These are phyloP conservation scores for Datnioides undecimradiatus DNA, from an alignment of 2,113 vertebrate genomes.

Conservation along the genomic window DNA sequence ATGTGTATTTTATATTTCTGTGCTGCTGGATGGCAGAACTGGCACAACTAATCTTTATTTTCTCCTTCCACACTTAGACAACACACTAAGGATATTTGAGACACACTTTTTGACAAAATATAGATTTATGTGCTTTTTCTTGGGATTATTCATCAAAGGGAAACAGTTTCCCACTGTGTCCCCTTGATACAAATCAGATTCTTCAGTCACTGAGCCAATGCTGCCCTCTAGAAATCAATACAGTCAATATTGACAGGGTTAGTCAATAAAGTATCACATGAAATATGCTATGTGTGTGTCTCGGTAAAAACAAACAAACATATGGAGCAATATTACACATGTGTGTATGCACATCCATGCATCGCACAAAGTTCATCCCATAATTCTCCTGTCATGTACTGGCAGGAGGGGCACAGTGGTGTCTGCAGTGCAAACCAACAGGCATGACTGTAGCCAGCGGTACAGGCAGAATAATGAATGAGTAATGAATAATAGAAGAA, in stretches of 20 bases:
- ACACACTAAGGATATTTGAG: neutral
- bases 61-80: neutral
- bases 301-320: slow-evolving; percentile 6
- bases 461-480: slow-evolving; percentile 60
- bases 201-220: neutral
- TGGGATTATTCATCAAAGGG: neutral
- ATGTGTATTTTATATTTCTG: neutral
- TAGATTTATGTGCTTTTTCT: neutral
- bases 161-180: neutral
- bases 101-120: neutral
- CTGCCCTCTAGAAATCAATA: slow-evolving; percentile 30
- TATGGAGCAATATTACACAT: neutral
- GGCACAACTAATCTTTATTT: neutral
- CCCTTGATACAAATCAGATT: neutral
- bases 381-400: slow-evolving; percentile 18
- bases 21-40: neutral
- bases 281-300: neutral
- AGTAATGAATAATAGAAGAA: slow-evolving; percentile 70
- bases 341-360: neutral
- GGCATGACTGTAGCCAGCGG: slow-evolving; percentile 41
- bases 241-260: neutral
- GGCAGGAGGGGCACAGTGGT: slow-evolving; percentile 14
- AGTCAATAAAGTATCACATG: neutral
- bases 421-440: slow-evolving; percentile 41
- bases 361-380: neutral